Percentiles rank a stretch among this genome's conserved stretches.
phyloP scores from a whole-genome alignment of 1,140 invertebrate species.

The Pseudoatta argentina region DNA sequence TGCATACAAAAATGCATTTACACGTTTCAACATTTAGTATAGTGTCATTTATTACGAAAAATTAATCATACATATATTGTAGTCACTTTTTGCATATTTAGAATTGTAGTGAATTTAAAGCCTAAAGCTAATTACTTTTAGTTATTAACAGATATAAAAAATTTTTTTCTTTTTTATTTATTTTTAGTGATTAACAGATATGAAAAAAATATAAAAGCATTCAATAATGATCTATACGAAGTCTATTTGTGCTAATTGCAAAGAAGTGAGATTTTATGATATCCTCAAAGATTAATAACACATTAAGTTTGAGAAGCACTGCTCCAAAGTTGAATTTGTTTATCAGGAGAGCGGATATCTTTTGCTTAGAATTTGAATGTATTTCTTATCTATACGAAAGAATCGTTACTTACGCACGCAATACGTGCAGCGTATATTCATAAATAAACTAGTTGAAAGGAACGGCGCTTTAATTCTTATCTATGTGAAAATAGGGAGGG shows the following conservation, averaged over 20 bases:
- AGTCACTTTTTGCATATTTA: too few relatives aligned
- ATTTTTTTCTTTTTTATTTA: too few relatives aligned
- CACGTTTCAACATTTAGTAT: too few relatives aligned
- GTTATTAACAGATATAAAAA: neutral
- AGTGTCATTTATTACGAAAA: too few relatives aligned
- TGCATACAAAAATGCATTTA: too few relatives aligned
- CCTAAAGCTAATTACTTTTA: neutral
- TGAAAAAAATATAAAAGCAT: neutral
- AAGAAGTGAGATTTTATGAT: neutral
- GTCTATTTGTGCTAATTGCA: neutral
- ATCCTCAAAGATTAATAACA: neutral
- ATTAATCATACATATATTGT: too few relatives aligned
- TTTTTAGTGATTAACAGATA: neutral
- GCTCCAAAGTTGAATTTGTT: conserved; percentile 15
- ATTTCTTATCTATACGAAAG: conserved; percentile 12
- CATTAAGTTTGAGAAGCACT: conserved; percentile 28
- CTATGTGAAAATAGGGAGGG: conserved; percentile 11
- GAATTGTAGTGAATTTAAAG: too few relatives aligned
- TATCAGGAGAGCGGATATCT: neutral
- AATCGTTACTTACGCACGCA: neutral
- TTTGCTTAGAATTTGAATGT: conserved; percentile 37
- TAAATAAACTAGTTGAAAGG: conserved; percentile 35
- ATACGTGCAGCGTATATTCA: conserved; percentile 7
- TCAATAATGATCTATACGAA: neutral
- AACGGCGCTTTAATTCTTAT: conserved; percentile 8